Evolutionary conservation across 2,888 invertebrate genomes (phyloP).

Genomic region (Zelleria hepariella): DNA sequence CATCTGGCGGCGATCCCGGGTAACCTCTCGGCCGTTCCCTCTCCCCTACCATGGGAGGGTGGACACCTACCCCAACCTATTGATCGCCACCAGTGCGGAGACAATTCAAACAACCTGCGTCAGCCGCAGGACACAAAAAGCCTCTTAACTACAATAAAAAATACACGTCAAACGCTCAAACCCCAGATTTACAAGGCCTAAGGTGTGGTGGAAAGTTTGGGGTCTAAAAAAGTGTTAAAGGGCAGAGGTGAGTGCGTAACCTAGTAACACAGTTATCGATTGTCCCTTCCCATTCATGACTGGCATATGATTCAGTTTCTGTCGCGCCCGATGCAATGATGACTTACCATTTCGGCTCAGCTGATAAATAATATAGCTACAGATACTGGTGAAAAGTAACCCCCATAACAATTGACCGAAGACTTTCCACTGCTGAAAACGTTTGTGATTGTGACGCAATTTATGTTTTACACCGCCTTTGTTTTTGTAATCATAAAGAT

Average conservation of each 20-base stretch:
- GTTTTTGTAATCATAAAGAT: no score
- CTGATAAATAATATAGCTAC: no score
- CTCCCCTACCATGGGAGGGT: conserved; percentile 19
- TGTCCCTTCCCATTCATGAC: conserved; percentile 25
- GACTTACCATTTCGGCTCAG: no score
- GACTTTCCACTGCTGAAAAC: no score
- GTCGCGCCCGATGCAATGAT: background rate
- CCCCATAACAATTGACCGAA: no score
- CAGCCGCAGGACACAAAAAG: conserved; percentile 22
- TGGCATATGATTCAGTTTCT: conserved; percentile 31
- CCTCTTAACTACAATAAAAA: conserved; percentile 34
- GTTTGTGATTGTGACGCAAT: no score
- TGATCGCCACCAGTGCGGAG: conserved; percentile 43
- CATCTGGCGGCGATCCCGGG: conserved; percentile 46
- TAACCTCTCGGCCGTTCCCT: conserved; percentile 26
- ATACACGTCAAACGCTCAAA: background rate
- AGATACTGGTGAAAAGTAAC: no score
- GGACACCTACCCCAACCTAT: conserved; percentile 30
- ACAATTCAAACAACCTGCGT: conserved; percentile 44
- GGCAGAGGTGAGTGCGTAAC: conserved; percentile 35
- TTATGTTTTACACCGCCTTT: no score
- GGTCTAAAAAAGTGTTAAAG: conserved; percentile 9
- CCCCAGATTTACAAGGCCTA: background rate
- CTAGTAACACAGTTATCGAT: conserved; percentile 29
- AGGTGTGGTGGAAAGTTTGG: conserved; percentile 8